Evolutionary conservation across 2,888 invertebrate genomes (phyloP), one percentile per base, ranked within the genome.

Genomic region (Pandemis corylana): DNA sequence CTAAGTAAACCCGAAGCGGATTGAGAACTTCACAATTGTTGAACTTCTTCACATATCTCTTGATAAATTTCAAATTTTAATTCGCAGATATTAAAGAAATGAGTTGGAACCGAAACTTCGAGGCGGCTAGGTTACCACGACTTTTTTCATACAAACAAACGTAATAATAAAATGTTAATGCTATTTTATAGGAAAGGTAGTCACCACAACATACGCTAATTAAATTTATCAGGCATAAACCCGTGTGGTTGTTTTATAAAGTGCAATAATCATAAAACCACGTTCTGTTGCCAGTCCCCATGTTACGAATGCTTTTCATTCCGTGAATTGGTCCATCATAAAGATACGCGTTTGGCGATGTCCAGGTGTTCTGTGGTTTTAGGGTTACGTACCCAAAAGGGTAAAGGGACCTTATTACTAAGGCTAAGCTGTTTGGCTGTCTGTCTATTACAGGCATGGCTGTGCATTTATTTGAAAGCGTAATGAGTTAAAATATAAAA

Each of bases 151-250:
- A 2, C 28, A 36, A 36, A 36, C 28, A 36, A 36, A 36, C 28
- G 36, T 7, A 36, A 28, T 20, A 5, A 59, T 28, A 59, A 59
- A 28, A 28, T 28, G 59, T 59, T 28, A 36, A 36, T 15, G n/a
- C 15, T n/a, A 15, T 7, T n/a, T 15, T 53, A 53, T 20, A 6
- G 4, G 12, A 59, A 59, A 90, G 87, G 84, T 85, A 86, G 88
- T 90, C 85, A 87, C 84, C 82, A 87, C 89, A 89, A 88, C 90
- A 87, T 88, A 87, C 87, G 89, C 91, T 93, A 93, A 93, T 92
- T 88, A 91, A 93, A 91, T 93, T 92, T 92, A 93, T 90, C 89
- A 90, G 89, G 90, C 91, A 90, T 92, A 90, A 92, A 92, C 85
- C 87, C 81, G 84, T 85, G 83, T 84, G 85, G 87, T 85, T 88